phyloP scores from a whole-genome alignment of 2,113 vertebrate species.

The Xerus inauris region DNA sequence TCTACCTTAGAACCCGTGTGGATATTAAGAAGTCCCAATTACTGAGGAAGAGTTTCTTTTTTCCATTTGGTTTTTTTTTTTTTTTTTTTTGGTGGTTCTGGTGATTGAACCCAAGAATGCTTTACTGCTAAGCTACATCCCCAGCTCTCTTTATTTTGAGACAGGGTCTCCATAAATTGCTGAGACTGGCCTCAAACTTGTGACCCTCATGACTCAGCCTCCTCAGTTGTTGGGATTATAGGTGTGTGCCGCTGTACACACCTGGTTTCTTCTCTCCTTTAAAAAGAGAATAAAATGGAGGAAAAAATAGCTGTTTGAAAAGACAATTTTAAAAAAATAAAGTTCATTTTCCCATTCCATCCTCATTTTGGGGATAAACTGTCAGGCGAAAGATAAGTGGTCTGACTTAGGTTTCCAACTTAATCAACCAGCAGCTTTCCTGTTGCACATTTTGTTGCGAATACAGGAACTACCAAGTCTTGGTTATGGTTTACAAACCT shows the following conservation, averaged over 20 bases:
- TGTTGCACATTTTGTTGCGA: neutral
- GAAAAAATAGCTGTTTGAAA: conserved; percentile 32
- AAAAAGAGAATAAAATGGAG: neutral
- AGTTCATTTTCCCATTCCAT: neutral
- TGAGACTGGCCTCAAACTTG: too few relatives aligned
- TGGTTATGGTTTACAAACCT: neutral
- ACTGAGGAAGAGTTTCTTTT: neutral
- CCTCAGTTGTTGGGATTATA: too few relatives aligned
- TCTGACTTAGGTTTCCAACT: neutral
- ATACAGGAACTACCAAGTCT: neutral
- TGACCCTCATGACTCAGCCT: too few relatives aligned
- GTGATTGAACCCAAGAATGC: too few relatives aligned
- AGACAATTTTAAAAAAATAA: neutral
- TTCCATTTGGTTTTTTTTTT: neutral
- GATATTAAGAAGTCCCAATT: neutral
- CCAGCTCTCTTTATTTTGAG: too few relatives aligned
- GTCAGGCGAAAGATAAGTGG: neutral
- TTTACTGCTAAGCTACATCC: too few relatives aligned
- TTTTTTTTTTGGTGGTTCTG: too few relatives aligned
- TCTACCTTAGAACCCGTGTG: neutral
- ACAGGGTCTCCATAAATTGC: too few relatives aligned
- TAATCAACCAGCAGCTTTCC: neutral
- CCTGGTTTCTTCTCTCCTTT: neutral
- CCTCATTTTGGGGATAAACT: neutral
- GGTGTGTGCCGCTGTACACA: too few relatives aligned